Percentiles rank a stretch among this genome's conserved stretches.
Evolutionary conservation across 2,797 vertebrate genomes (phyloP).

Genomic region (Mormyrops boulengeri): DNA sequence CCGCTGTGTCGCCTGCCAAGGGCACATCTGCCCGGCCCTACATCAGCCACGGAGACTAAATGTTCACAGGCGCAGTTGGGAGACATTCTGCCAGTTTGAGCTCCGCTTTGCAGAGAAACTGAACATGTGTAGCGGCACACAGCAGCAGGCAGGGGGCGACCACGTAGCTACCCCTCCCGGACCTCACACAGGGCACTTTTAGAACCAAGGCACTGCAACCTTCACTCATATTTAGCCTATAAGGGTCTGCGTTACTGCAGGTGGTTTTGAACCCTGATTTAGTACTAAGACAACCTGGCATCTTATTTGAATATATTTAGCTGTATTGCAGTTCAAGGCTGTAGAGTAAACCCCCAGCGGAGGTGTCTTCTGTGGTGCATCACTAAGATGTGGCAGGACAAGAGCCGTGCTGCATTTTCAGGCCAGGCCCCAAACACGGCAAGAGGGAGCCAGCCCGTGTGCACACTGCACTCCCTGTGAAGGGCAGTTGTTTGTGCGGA

Average conservation of each 20-base stretch:
- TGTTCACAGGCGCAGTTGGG: constrained; percentile 17
- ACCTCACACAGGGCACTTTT: not conserved
- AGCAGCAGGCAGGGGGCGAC: not conserved
- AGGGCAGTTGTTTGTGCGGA: not conserved
- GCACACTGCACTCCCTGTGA: not conserved
- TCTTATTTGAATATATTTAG: not conserved
- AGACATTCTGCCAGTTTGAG: not conserved
- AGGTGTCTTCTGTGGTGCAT: not conserved
- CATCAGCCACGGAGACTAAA: constrained; percentile 32
- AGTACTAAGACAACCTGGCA: not conserved
- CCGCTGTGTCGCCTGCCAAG: not conserved
- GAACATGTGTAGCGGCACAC: not conserved
- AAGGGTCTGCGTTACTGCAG: not conserved
- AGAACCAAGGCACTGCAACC: not conserved
- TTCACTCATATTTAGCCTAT: not conserved
- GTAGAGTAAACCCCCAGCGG: not conserved
- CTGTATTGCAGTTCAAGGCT: not conserved
- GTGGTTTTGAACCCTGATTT: not conserved
- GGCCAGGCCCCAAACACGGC: not conserved
- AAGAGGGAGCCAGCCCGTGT: not conserved
- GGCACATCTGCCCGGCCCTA: not conserved
- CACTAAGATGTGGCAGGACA: not conserved
- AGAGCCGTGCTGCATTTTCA: not conserved
- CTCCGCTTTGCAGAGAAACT: not conserved
- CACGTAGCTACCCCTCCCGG: not conserved